phyloP scores from a whole-genome alignment of 2,113 vertebrate genomes.

The Hydrolagus affinis region DNA sequence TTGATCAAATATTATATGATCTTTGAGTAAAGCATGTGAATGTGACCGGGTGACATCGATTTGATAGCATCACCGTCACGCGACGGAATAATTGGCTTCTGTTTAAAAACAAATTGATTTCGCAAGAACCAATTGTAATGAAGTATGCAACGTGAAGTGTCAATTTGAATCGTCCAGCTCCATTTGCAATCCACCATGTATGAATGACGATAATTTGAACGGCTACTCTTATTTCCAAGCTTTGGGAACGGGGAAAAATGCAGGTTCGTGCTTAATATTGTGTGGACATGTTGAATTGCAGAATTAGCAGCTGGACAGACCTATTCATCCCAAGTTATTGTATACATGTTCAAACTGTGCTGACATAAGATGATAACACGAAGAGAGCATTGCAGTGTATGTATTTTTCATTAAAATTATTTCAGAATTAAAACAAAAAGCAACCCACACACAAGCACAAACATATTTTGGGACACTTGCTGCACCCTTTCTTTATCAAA shows the following conservation, averaged over 20 bases:
- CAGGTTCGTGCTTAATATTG: not conserved
- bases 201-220: not conserved
- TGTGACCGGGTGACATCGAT: conserved; percentile 3
- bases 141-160: not conserved
- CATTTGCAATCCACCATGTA: not conserved
- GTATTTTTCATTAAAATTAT: conserved; percentile 20
- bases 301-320: not conserved
- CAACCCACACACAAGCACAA: conserved; percentile 22
- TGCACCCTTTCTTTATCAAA: conserved; percentile 12
- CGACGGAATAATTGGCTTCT: not conserved
- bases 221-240: not conserved
- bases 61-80: not conserved
- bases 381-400: conserved; percentile 4
- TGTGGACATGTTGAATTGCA: conserved; percentile 2
- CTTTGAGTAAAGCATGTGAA: conserved; percentile 22
- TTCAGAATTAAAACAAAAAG: not conserved
- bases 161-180: not conserved
- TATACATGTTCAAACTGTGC: not conserved
- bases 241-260: not conserved
- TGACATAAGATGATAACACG: not conserved
- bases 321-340: not conserved
- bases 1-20: conserved; percentile 3
- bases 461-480: not conserved
- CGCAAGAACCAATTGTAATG: not conserved
- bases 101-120: not conserved